Evolutionary conservation across 2,888 invertebrate species (phyloP).

Genomic region (Caenorhabditis sp.): DNA sequence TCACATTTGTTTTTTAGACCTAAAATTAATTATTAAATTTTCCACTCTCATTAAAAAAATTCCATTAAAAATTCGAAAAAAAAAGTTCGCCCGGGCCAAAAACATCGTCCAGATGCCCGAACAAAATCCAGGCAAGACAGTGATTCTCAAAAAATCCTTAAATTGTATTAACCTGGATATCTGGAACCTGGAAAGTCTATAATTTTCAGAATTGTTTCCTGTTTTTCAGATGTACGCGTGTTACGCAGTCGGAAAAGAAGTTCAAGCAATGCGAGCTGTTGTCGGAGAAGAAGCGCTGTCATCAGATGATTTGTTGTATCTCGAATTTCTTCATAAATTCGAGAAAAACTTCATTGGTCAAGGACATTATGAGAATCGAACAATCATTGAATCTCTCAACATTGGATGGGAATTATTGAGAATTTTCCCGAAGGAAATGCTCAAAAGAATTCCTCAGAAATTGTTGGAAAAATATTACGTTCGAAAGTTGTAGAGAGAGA

Average conservation of each 20-base stretch:
- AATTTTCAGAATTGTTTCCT: too few relatives aligned
- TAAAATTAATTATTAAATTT: too few relatives aligned
- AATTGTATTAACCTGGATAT: too few relatives aligned
- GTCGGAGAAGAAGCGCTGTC: conserved; percentile 96
- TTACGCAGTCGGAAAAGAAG: conserved; percentile 94
- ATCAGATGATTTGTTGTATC: conserved; percentile 93
- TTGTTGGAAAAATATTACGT: conserved; percentile 97
- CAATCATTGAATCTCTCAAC: conserved; percentile 96
- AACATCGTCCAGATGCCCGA: too few relatives aligned
- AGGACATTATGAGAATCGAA: conserved; percentile 95
- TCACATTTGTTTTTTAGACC: too few relatives aligned
- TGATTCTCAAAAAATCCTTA: too few relatives aligned
- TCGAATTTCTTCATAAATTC: conserved; percentile 97
- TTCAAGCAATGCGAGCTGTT: conserved; percentile 80
- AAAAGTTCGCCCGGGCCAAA: too few relatives aligned
- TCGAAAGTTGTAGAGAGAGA: conserved; percentile 27
- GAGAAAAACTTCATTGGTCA: conserved; percentile 99
- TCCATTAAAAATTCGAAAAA: too few relatives aligned
- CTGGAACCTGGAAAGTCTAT: too few relatives aligned
- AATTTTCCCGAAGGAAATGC: conserved; percentile 99
- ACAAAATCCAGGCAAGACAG: too few relatives aligned
- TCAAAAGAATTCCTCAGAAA: conserved; percentile 95
- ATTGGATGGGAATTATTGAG: conserved; percentile 98
- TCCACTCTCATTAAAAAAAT: too few relatives aligned
- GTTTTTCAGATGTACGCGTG: conserved; percentile 84